Evolutionary conservation across 2,113 vertebrate species (phyloP).

Genomic region (Corythaeola cristata): DNA sequence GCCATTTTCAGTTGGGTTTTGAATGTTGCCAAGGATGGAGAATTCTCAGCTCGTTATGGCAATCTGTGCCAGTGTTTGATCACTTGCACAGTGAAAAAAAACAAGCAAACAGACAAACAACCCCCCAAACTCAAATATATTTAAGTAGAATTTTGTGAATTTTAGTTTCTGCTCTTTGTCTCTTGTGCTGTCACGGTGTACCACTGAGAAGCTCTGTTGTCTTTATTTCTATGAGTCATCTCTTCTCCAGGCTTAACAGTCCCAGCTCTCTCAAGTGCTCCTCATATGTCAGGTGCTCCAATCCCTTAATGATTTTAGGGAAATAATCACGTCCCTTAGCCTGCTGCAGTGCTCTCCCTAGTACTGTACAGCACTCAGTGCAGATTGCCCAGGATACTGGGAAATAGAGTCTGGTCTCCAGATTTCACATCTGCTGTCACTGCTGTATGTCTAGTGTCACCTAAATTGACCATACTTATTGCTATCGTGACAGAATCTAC

Average conservation of each 20-base stretch:
- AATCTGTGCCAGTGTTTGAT: background rate
- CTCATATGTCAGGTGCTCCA: background rate
- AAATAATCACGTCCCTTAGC: background rate
- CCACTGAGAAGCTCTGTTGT: background rate
- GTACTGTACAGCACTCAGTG: background rate
- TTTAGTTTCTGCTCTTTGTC: background rate
- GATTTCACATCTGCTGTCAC: background rate
- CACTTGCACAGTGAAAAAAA: background rate
- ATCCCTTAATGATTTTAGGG: background rate
- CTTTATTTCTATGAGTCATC: background rate
- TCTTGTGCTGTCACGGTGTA: background rate
- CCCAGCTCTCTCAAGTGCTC: background rate
- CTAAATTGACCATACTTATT: background rate
- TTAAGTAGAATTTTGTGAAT: background rate
- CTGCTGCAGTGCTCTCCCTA: background rate
- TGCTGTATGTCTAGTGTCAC: background rate
- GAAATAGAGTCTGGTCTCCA: background rate
- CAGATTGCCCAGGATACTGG: background rate
- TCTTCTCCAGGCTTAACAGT: background rate
- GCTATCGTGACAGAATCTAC: background rate
- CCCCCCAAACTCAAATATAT: rapidly evolving
- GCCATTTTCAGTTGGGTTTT: background rate
- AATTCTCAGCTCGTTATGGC: background rate
- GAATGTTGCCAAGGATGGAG: background rate
- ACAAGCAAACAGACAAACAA: background rate